These are phyloP conservation scores for Acipenser transmontanus DNA, from an alignment of 2,797 vertebrate species.

Conservation along the genomic window DNA sequence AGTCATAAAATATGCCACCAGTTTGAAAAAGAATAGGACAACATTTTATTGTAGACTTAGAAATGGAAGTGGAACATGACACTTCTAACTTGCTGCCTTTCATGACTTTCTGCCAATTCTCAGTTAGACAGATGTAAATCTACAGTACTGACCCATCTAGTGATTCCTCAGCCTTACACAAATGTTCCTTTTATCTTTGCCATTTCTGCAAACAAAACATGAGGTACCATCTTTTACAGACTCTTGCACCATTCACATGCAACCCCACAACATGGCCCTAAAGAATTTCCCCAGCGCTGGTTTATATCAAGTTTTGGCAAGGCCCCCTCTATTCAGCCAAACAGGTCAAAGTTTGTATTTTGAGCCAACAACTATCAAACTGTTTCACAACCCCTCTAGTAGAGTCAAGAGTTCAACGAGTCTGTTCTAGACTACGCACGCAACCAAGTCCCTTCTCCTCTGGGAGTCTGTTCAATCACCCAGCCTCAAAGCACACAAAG, in stretches of 20 bases:
- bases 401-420: conserved; percentile 40
- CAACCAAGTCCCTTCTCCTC: conserved; percentile 19
- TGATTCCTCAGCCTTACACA: conserved; percentile 17
- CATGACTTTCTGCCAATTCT: too few relatives aligned
- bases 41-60: too few relatives aligned
- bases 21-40: too few relatives aligned
- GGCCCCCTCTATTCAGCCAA: conserved; percentile 29
- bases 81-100: too few relatives aligned
- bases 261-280: conserved; percentile 29
- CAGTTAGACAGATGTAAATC: too few relatives aligned
- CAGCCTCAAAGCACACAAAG: conserved; percentile 19
- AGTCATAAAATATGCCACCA: too few relatives aligned
- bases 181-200: conserved; percentile 17
- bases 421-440: conserved; percentile 33
- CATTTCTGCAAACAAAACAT: conserved; percentile 26
- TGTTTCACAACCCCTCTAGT: conserved; percentile 41
- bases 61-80: too few relatives aligned
- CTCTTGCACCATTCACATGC: conserved; percentile 30
- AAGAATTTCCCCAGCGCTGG: conserved; percentile 31
- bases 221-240: conserved; percentile 29
- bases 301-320: conserved; percentile 41
- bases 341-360: conserved; percentile 45
- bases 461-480: conserved; percentile 21
- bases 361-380: conserved; percentile 32
- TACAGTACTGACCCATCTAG: not conserved